A percentile compares a stretch with the other conserved stretches of the same genome.
phyloP scores from a whole-genome alignment of 2,888 invertebrate genomes.

The Tachina grossa region DNA sequence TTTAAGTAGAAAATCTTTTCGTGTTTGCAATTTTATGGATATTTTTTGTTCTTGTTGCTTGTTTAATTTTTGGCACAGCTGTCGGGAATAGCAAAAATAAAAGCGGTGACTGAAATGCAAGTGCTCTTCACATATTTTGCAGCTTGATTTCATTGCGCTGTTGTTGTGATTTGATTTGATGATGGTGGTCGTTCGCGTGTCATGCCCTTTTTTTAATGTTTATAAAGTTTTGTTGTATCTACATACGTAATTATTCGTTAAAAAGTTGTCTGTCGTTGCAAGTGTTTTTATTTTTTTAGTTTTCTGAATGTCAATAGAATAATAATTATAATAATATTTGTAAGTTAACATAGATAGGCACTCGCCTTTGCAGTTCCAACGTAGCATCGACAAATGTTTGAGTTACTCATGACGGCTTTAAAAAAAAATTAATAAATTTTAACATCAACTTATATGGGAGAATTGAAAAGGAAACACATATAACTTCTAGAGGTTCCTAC shows the following conservation, averaged over 20 bases:
- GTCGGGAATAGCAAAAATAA: slow-evolving; percentile 74
- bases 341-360: background rate
- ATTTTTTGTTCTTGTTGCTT: slow-evolving; percentile 67
- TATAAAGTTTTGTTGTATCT: slow-evolving; percentile 52
- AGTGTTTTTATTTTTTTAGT: slow-evolving; percentile 71
- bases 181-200: slow-evolving; percentile 30
- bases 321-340: slow-evolving; percentile 60
- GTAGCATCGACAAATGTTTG: no score
- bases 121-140: slow-evolving; percentile 20
- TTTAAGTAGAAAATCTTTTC: slow-evolving; percentile 58
- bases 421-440: no score
- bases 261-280: slow-evolving; percentile 8
- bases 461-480: no score
- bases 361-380: background rate
- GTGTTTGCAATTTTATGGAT: slow-evolving; percentile 68
- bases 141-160: slow-evolving; percentile 11
- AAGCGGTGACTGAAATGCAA: slow-evolving; percentile 29
- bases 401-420: no score
- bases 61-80: slow-evolving; percentile 77
- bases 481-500: no score
- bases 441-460: no score
- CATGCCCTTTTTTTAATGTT: slow-evolving; percentile 55
- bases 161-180: slow-evolving; percentile 36
- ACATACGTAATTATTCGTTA: slow-evolving; percentile 13
- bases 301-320: slow-evolving; percentile 81